These are phyloP conservation scores for Mystacides longicornis DNA, from an alignment of 2,888 invertebrate genomes.

Conservation along the genomic window DNA sequence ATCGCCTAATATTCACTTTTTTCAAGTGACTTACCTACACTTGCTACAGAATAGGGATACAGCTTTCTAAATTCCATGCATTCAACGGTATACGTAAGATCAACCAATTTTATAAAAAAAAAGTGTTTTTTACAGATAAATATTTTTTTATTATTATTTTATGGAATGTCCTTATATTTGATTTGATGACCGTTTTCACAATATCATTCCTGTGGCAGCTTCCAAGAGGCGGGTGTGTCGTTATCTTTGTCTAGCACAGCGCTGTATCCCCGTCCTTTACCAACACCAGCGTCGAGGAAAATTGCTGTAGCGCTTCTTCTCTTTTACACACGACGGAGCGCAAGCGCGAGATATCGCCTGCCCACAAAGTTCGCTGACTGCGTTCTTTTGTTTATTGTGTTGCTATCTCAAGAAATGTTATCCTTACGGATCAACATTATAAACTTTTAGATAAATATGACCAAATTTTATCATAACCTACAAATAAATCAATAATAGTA, in stretches of 20 bases:
- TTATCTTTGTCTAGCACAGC: conserved; percentile 18
- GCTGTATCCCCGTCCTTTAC: conserved; percentile 13
- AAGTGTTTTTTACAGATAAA: too few species aligned
- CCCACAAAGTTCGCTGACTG: conserved; percentile 57
- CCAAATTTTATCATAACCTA: neutral
- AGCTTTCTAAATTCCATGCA: too few species aligned
- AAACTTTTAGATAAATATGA: conserved; percentile 4
- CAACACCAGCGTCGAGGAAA: conserved; percentile 7
- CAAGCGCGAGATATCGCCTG: conserved; percentile 56
- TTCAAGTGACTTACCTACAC: too few species aligned
- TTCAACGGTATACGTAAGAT: too few species aligned
- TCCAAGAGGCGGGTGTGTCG: conserved; percentile 20
- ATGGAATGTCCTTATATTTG: too few species aligned
- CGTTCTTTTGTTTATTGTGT: conserved; percentile 50
- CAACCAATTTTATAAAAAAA: too few species aligned
- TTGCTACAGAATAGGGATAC: too few species aligned
- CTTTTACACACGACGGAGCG: conserved; percentile 45
- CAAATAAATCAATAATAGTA: neutral
- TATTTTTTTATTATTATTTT: too few species aligned
- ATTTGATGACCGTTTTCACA: neutral
- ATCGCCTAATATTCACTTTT: too few species aligned
- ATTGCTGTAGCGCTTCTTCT: conserved; percentile 10
- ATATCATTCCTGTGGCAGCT: conserved; percentile 18
- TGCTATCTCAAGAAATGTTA: conserved; percentile 33
- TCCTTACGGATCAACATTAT: conserved; percentile 24